Evolutionary conservation across 2,888 invertebrate genomes (phyloP), one percentile per base, ranked within the genome.

Genomic region (Steromphala cineraria): DNA sequence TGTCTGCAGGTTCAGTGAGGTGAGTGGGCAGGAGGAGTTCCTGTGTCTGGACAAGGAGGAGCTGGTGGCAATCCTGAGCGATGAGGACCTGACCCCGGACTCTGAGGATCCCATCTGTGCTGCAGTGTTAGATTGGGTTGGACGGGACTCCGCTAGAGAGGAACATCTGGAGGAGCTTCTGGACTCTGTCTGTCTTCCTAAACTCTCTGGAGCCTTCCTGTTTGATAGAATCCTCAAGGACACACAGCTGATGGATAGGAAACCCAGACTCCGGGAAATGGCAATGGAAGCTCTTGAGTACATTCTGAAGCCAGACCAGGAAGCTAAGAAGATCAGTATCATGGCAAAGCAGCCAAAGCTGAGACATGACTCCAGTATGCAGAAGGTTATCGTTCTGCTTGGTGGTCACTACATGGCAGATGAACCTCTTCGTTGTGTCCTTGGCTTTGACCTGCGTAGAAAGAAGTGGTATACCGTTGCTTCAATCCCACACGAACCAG

Each of bases 121-220:
- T 0, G 55, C 82, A 19, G 80, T 82, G 19, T 19, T 82, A 31
- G 75, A 71, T 13, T 82, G 82, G 82, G 71, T 81, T n/a, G 52
- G 67, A 15, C 67, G 62, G n/a, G 78, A 80, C 62, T 56, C 10
- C n/a, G 67, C 53, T 10, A 21, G 80, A 24, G 67, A 76, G 2
- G 55, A 56, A 19, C 71, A 80, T 53, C 31, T 82, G 76, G 52
- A 55, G 21, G 76, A 79, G 8, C 40, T 82, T 31, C 80, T 82
- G n/a, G 76, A 67, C 56, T 76, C 46, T 4, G 79, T 82, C 36
- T 82, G 82, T 56, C 78, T 82, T 19, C 82, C 82, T 7, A 79
- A 82, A 52, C 53, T 82, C n/a, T 79, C 78, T 46, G 75, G 75
- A 19, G 40, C 53, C 0, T 81, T 74, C 19, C 76, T 82, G 2